phyloP scores from a whole-genome alignment of 2,113 vertebrate species.

The Cricetomys ansorgei region DNA sequence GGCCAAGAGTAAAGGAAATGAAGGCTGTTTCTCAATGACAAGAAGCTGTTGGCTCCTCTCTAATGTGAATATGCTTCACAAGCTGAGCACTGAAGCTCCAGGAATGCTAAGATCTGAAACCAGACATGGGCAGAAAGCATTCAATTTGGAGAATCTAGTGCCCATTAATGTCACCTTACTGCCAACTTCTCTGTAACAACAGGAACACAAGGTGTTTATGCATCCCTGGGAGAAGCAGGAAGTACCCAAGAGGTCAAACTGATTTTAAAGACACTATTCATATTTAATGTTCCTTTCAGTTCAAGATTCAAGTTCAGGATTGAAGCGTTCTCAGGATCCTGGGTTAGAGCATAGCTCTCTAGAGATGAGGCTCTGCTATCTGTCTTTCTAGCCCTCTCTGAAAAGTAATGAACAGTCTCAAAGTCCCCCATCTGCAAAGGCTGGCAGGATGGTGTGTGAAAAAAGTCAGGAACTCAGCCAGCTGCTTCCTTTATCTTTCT shows the following conservation, averaged over 20 bases:
- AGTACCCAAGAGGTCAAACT: not conserved
- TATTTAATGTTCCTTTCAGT: not conserved
- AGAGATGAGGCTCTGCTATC: not conserved
- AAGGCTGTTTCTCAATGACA: not conserved
- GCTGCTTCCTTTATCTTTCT: slow-evolving; percentile 43
- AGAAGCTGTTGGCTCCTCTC: not conserved
- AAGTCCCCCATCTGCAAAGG: slow-evolving; percentile 25
- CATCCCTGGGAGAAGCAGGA: not conserved
- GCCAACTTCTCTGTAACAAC: not conserved
- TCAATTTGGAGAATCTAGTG: slow-evolving; percentile 11
- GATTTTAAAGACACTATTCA: not conserved
- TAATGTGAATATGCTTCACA: not conserved
- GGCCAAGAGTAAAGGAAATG: not conserved
- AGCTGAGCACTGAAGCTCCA: not conserved
- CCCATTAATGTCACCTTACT: not conserved
- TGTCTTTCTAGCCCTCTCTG: not conserved
- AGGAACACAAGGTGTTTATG: not conserved
- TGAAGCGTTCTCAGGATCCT: not conserved
- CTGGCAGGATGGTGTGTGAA: not conserved
- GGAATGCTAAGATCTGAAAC: not conserved
- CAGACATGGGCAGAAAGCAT: not conserved
- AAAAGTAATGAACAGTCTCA: not conserved
- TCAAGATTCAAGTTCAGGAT: slow-evolving; percentile 45
- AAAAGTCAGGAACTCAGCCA: slow-evolving; percentile 53
- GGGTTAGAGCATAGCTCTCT: not conserved